Conservation (phyloP, 2,113 vertebrate genomes). For the Pachyramphus minor region DNA sequence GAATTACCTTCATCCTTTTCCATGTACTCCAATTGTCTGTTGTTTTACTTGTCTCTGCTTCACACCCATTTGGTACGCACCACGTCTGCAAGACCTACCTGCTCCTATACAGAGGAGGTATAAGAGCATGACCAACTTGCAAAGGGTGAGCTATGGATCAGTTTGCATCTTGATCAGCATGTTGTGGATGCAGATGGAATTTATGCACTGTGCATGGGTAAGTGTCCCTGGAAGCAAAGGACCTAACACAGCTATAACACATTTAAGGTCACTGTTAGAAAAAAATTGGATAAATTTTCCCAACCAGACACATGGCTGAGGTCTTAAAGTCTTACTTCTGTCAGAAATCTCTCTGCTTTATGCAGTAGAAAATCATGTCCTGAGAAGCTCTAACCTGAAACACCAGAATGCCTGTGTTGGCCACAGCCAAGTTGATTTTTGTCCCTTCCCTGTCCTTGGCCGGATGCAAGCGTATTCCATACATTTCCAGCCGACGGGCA, state of each 20-base stretch:
- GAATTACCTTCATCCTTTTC: not conserved
- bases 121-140: not conserved
- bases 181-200: not conserved
- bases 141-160: not conserved
- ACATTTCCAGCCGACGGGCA: constrained; percentile 92
- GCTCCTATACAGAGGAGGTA: not conserved
- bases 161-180: not conserved
- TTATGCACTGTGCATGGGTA: not conserved
- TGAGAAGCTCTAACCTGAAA: constrained; percentile 85
- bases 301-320: not conserved
- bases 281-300: not conserved
- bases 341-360: not conserved
- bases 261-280: not conserved
- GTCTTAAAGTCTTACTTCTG: not conserved
- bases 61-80: not conserved
- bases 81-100: not conserved
- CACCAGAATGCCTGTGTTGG: constrained; percentile 93
- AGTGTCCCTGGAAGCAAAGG: not conserved
- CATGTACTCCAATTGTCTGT: not conserved
- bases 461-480: constrained; percentile 90
- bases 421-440: constrained; percentile 89
- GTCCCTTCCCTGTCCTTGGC: constrained; percentile 96
- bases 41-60: not conserved
- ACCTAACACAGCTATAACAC: not conserved
- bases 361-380: not conserved